phyloP scores from a whole-genome alignment of 1,140 invertebrate species.

The Danaus melanippus region DNA sequence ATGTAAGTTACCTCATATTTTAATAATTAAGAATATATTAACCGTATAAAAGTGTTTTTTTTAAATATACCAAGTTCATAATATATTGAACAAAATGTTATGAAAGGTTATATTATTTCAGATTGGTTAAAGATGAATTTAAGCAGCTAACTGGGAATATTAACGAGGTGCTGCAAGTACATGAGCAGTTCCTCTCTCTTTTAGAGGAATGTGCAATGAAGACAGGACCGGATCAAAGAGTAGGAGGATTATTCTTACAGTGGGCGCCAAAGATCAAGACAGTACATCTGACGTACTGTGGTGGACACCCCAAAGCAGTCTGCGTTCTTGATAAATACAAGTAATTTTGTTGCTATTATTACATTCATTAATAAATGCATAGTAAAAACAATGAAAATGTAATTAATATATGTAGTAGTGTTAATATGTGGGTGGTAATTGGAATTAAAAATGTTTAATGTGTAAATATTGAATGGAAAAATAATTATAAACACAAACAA shows the following conservation, averaged over 20 bases:
- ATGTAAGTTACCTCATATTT: conserved; percentile 79
- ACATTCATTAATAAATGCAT: background rate
- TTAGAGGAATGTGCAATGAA: conserved; percentile 83
- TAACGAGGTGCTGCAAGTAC: conserved; percentile 86
- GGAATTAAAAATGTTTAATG: no score
- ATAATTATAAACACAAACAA: no score
- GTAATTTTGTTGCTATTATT: conserved; percentile 68
- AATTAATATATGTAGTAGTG: no score
- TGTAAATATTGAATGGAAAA: no score
- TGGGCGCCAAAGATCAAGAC: conserved; percentile 89
- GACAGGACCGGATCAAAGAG: conserved; percentile 82
- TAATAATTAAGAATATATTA: background rate
- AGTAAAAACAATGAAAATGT: no score
- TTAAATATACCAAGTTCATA: background rate
- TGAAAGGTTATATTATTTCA: conserved; percentile 57
- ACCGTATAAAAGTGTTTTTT: background rate
- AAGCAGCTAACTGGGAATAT: conserved; percentile 90
- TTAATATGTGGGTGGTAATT: no score
- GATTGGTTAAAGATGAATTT: conserved; percentile 88
- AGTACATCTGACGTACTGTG: conserved; percentile 91
- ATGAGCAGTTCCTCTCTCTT: conserved; percentile 83
- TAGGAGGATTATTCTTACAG: conserved; percentile 93
- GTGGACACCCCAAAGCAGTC: conserved; percentile 93
- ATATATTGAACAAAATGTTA: conserved; percentile 5
- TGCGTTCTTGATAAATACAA: conserved; percentile 92